These are phyloP conservation scores for Gryllus bimaculatus DNA, from an alignment of 1,140 invertebrate species.

Conservation along the genomic window DNA sequence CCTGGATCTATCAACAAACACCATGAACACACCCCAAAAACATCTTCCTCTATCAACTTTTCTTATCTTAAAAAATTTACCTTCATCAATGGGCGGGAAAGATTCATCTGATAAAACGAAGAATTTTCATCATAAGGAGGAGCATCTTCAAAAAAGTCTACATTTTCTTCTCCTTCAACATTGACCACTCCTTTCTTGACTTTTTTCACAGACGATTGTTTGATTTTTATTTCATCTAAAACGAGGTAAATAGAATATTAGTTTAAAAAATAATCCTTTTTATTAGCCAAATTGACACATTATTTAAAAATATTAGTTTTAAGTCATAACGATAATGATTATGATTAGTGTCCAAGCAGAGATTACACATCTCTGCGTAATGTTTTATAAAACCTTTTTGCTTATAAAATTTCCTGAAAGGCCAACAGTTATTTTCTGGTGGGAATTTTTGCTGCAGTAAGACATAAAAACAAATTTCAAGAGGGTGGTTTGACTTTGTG, in stretches of 20 bases:
- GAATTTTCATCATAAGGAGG: slow-evolving; percentile 56
- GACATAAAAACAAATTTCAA: neutral
- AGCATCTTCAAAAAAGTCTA: slow-evolving; percentile 67
- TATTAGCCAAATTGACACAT: neutral
- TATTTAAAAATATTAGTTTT: no score
- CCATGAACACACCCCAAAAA: neutral
- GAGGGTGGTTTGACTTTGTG: neutral
- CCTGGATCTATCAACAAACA: no score
- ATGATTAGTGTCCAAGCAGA: neutral
- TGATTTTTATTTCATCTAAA: slow-evolving; percentile 35
- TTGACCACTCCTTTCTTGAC: slow-evolving; percentile 30
- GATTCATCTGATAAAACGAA: slow-evolving; percentile 87
- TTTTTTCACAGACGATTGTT: slow-evolving; percentile 23
- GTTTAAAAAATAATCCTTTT: neutral
- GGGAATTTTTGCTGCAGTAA: no score
- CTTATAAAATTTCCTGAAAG: neutral
- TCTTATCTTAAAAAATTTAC: slow-evolving; percentile 30
- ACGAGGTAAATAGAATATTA: slow-evolving; percentile 14
- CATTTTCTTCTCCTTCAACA: slow-evolving; percentile 31
- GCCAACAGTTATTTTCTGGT: neutral
- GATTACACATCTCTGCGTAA: neutral
- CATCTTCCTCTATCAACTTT: neutral
- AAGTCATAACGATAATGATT: neutral
- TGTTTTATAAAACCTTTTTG: neutral
- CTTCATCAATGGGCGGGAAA: slow-evolving; percentile 80